phyloP scores from a whole-genome alignment of 1,140 invertebrate species.

The Aphaenogaster rudis region DNA sequence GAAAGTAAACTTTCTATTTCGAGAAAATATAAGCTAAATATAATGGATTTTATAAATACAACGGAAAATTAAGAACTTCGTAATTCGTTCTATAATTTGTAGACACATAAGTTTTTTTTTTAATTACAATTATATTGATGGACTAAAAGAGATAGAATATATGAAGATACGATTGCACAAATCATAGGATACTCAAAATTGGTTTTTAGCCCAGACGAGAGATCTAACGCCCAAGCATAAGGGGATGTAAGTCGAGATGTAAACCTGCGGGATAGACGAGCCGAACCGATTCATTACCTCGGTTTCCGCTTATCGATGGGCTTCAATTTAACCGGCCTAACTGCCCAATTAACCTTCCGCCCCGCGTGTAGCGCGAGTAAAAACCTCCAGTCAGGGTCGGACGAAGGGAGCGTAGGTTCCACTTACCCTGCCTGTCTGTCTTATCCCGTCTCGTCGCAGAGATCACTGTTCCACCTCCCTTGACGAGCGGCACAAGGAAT shows the following conservation, averaged over 20 bases:
- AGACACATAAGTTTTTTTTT: background rate
- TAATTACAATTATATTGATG: background rate
- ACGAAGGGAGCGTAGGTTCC: background rate
- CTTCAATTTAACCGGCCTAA: slow-evolving; percentile 30
- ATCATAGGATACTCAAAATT: background rate
- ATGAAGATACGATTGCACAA: background rate
- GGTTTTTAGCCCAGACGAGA: background rate
- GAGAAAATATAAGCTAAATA: background rate
- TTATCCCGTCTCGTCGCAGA: slow-evolving; percentile 42
- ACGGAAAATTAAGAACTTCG: background rate
- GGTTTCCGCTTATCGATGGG: slow-evolving; percentile 18
- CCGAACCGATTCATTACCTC: background rate
- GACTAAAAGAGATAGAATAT: background rate
- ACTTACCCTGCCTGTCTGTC: slow-evolving; percentile 34
- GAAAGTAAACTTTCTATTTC: background rate
- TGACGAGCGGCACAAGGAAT: slow-evolving; percentile 53
- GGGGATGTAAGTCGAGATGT: background rate
- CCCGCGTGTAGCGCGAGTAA: background rate
- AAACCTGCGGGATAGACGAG: background rate
- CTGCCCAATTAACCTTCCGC: slow-evolving; percentile 22
- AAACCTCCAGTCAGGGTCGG: background rate
- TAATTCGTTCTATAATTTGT: background rate
- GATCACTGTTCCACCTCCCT: slow-evolving; percentile 33
- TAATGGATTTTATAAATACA: background rate
- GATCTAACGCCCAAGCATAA: background rate